Conservation (phyloP, 2,888 invertebrate species). For the Onchidella celtica region DNA sequence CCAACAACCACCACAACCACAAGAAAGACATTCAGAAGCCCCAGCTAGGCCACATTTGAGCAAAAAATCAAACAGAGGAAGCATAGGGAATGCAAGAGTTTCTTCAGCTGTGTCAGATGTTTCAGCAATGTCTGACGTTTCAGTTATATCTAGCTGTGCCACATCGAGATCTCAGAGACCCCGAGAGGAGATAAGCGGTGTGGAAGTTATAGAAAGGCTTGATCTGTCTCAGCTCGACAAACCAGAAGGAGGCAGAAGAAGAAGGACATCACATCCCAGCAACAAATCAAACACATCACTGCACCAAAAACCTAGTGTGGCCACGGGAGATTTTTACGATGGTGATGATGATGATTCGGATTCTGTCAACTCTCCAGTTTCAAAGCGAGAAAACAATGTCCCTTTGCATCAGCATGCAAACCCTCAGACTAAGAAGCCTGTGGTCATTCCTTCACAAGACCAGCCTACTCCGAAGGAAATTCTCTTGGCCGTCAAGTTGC, state of each 20-base stretch:
- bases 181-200: not conserved
- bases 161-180: not conserved
- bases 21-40: not conserved
- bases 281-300: not conserved
- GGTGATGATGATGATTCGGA: conserved; percentile 50
- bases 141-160: conserved; percentile 16
- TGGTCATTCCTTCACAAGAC: conserved; percentile 44
- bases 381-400: not conserved
- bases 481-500: conserved; percentile 51
- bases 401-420: not conserved
- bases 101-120: not conserved
- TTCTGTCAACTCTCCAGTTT: not conserved
- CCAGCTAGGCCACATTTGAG: not conserved
- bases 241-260: conserved; percentile 4
- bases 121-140: conserved; percentile 24
- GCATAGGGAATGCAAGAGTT: not conserved
- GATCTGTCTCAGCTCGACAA: conserved; percentile 36
- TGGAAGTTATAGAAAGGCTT: conserved; percentile 15
- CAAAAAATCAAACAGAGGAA: not conserved
- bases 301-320: not conserved
- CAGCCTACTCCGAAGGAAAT: conserved; percentile 30
- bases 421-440: conserved; percentile 18
- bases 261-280: conserved; percentile 8
- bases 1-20: not conserved
- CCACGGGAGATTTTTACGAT: conserved; percentile 27